Evolutionary conservation across 2,888 invertebrate species (phyloP), one percentile per base, ranked within the genome.

Genomic region (Drosophila algonquin): DNA sequence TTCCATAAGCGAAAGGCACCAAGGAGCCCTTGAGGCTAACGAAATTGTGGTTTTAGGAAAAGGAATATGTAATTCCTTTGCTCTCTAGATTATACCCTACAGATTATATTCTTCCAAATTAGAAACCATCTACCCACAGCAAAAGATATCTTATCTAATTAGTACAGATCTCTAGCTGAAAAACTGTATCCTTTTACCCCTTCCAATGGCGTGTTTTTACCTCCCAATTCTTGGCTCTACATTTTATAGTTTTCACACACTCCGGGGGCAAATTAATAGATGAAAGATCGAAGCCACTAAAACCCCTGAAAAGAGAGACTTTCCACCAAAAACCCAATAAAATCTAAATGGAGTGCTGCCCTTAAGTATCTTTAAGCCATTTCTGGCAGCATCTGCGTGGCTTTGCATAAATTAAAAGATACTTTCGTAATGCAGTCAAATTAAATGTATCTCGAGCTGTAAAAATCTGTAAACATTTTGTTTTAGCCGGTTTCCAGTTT

Each of bases 161-260:
- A 6, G 5, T 35, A 35, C 0, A 35, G 12, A 35, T 35, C 12
- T 35, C 35, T 35, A 35, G 12, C 35, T 12, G 5, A 4, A 12
- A 1, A 12, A 12, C 35, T 35, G 35, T 35, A 35, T 35, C 35
- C 35, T 35, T 35, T 5, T 5, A 12, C 35, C 35, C 35, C 14
- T 12, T 5, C 12, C 35, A 3, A 12, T 4, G 12, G 0, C 5
- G 12, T 10, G 12, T 35, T 12, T 4, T 35, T 1, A 2, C 9
- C 32, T 10, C 32, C 10, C 32, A 32, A 10, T 10, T 10, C 35
- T 4, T 4, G 12, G 4, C 35, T 5, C 2, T 1, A 35, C 7
- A n/a, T 77, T 83, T 88, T 87, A 83, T 81, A 63, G 87, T 84
- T 79, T 88, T 83, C 89, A 88, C 89, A 88, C 83, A 87, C 74